Percentiles rank a stretch among this genome's conserved stretches.
These are phyloP conservation scores for Patella ulyssiponensis DNA, from an alignment of 2,888 invertebrate genomes.

Conservation along the genomic window DNA sequence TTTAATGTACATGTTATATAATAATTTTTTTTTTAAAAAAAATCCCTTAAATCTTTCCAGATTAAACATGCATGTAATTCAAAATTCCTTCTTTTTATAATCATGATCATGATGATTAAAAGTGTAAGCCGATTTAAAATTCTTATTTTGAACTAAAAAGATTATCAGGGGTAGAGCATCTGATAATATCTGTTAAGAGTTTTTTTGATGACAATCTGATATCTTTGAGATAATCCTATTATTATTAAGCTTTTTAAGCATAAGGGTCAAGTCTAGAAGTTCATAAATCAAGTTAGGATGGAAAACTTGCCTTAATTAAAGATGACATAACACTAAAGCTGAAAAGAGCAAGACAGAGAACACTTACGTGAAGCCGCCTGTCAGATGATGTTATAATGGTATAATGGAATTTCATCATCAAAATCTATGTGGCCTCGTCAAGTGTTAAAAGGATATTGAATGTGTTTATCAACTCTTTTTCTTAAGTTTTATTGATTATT, in stretches of 20 bases:
- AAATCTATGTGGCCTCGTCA: slow-evolving; percentile 13
- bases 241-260: slow-evolving; percentile 5
- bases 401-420: slow-evolving; percentile 13
- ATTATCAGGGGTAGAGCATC: too few relatives aligned
- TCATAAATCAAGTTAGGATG: slow-evolving; percentile 4
- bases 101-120: too few relatives aligned
- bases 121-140: too few relatives aligned
- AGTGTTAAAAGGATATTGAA: slow-evolving; percentile 13
- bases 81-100: too few relatives aligned
- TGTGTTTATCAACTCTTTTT: slow-evolving; percentile 13
- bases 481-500: slow-evolving; percentile 13
- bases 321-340: slow-evolving; percentile 9
- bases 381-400: slow-evolving; percentile 12
- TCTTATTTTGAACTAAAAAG: too few relatives aligned
- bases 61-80: too few relatives aligned
- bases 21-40: too few relatives aligned
- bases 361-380: slow-evolving; percentile 11
- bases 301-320: slow-evolving; percentile 11
- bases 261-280: slow-evolving; percentile 4
- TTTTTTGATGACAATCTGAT: too few relatives aligned
- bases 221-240: background rate
- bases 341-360: slow-evolving; percentile 9
- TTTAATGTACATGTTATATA: too few relatives aligned
- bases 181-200: too few relatives aligned
- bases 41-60: too few relatives aligned